Evolutionary conservation across 2,888 invertebrate genomes (phyloP).

Genomic region (Synergus laeviventris): DNA sequence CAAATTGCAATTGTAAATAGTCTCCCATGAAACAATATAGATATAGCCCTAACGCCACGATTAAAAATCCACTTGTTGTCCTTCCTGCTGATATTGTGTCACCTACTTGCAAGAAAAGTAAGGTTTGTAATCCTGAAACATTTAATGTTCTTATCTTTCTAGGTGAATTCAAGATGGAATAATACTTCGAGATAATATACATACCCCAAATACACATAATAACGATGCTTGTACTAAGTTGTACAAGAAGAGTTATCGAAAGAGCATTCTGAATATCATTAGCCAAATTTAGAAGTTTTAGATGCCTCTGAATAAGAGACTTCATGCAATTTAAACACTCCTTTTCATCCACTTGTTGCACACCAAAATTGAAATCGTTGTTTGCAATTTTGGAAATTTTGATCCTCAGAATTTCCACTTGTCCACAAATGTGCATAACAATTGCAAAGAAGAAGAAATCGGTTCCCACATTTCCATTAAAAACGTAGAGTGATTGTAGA

Average conservation of each 20-base stretch:
- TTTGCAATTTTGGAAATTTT: conserved; percentile 44
- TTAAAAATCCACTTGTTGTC: conserved; percentile 37
- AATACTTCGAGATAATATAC: neutral
- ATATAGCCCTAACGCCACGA: conserved; percentile 48
- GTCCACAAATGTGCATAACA: conserved; percentile 22
- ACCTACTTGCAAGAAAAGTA: conserved; percentile 46
- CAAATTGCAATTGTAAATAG: conserved; percentile 48
- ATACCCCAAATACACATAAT: conserved; percentile 53
- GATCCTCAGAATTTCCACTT: conserved; percentile 57
- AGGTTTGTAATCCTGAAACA: conserved; percentile 49
- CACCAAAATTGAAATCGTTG: neutral
- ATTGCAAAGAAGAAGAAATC: conserved; percentile 21
- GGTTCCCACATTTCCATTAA: conserved; percentile 3
- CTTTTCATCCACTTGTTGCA: neutral
- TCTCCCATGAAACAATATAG: conserved; percentile 51
- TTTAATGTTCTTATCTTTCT: neutral
- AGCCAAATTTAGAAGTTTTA: conserved; percentile 49
- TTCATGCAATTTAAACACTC: conserved; percentile 41
- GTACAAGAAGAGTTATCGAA: conserved; percentile 52
- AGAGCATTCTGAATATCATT: conserved; percentile 51
- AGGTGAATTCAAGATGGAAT: neutral
- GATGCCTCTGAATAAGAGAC: conserved; percentile 52
- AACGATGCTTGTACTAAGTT: conserved; percentile 49
- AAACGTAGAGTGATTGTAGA: conserved; percentile 1
- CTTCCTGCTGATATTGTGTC: conserved; percentile 42